phyloP scores from a whole-genome alignment of 2,797 vertebrate species.

The Pangasius krempfi region DNA sequence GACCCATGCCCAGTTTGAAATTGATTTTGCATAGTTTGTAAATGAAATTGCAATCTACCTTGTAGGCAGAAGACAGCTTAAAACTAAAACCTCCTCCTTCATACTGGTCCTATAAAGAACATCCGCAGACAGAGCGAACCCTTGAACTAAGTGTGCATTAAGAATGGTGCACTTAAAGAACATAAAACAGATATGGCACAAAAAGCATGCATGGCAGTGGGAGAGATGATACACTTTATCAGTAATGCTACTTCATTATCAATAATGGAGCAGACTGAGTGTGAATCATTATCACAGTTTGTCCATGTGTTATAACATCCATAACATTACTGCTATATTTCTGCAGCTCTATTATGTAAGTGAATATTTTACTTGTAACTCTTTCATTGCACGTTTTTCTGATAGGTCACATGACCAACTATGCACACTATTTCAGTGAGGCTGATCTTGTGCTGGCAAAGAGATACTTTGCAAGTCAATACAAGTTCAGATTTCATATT shows the following conservation, averaged over 20 bases:
- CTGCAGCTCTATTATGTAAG: background rate
- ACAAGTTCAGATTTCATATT: conserved; percentile 22
- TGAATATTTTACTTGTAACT: background rate
- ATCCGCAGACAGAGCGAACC: background rate
- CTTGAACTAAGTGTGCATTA: background rate
- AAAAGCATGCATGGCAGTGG: background rate
- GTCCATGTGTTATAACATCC: background rate
- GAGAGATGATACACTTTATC: conserved; percentile 14
- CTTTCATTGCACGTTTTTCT: background rate
- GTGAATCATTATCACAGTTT: conserved; percentile 22
- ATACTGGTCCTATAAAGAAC: background rate
- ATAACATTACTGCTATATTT: background rate
- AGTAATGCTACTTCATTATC: conserved; percentile 2
- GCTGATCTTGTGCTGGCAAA: background rate
- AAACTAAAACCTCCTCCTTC: background rate
- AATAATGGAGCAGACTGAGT: conserved; percentile 6
- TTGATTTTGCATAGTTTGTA: background rate
- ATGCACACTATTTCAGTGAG: background rate
- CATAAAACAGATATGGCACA: background rate
- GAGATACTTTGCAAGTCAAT: conserved; percentile 18
- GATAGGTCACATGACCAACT: background rate
- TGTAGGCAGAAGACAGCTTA: background rate
- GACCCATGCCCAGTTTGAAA: background rate
- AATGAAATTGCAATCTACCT: background rate
- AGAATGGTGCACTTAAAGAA: background rate